These are phyloP conservation scores for Montipora efflorescens DNA, from an alignment of 64 coral and sea anemone genomes.

Conservation along the genomic window DNA sequence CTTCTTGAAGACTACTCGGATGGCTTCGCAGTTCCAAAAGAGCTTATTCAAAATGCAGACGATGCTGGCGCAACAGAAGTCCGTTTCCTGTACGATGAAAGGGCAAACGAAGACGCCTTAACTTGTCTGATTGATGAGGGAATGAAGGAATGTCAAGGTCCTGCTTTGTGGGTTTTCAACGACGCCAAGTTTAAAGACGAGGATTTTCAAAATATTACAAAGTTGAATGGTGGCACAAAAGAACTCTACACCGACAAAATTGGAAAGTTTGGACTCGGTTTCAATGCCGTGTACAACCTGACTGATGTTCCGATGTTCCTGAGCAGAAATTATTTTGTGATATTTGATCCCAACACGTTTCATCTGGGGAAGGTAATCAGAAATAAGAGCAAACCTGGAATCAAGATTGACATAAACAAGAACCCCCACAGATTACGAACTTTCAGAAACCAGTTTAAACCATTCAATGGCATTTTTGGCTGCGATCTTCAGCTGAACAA, in stretches of 20 bases:
- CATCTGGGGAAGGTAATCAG: conserved; percentile 71
- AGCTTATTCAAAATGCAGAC: conserved; percentile 96
- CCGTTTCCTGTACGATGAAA: conserved; percentile 72
- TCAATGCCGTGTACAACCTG: conserved; percentile 91
- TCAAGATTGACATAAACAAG: conserved; percentile 61
- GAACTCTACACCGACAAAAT: conserved; percentile 78
- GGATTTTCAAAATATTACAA: conserved; percentile 87
- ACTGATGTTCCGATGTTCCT: conserved; percentile 95
- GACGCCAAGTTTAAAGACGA: conserved; percentile 66
- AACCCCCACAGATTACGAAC: conserved; percentile 49
- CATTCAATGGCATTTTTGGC: conserved; percentile 87
- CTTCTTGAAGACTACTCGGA: conserved; percentile 93
- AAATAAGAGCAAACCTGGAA: conserved; percentile 71
- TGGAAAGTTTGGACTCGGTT: conserved; percentile 94
- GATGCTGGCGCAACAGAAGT: conserved; percentile 86
- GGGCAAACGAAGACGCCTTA: conserved; percentile 52
- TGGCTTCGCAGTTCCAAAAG: conserved; percentile 85
- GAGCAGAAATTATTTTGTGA: conserved; percentile 80
- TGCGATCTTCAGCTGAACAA: conserved; percentile 63
- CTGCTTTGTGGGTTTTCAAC: conserved; percentile 79
- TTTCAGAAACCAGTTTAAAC: conserved; percentile 80
- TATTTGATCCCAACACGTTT: conserved; percentile 86
- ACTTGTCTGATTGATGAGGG: conserved; percentile 68
- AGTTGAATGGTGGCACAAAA: conserved; percentile 86
- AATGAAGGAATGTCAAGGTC: conserved; percentile 77